These are phyloP conservation scores for Vicugna pacos DNA, from an alignment of 2,113 vertebrate species.

Conservation along the genomic window DNA sequence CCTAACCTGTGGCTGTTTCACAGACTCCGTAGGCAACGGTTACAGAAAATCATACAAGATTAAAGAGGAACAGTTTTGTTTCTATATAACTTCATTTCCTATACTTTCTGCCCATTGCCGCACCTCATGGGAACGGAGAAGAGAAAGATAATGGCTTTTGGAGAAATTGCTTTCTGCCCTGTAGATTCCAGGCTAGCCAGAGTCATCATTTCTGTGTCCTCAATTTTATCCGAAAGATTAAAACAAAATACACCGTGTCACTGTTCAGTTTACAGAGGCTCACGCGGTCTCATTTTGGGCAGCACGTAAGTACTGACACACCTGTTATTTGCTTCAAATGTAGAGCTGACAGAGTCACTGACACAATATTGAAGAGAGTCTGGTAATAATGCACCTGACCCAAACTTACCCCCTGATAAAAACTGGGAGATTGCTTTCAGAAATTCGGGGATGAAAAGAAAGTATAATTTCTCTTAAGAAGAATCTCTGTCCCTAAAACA, in stretches of 20 bases:
- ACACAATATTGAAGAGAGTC: background rate
- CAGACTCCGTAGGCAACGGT: slow-evolving; percentile 80
- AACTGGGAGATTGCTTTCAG: slow-evolving; percentile 23
- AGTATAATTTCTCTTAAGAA: background rate
- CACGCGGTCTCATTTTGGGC: slow-evolving; percentile 56
- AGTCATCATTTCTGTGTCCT: slow-evolving; percentile 60
- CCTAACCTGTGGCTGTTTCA: slow-evolving; percentile 83
- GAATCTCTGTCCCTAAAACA: slow-evolving; percentile 12
- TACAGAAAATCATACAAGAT: slow-evolving; percentile 80
- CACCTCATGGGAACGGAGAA: slow-evolving; percentile 46
- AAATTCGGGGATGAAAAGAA: slow-evolving; percentile 20
- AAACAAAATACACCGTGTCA: background rate
- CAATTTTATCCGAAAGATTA: slow-evolving; percentile 63
- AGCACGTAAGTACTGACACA: slow-evolving; percentile 43
- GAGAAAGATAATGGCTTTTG: slow-evolving; percentile 61
- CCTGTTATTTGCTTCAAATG: slow-evolving; percentile 70
- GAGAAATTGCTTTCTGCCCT: slow-evolving; percentile 9
- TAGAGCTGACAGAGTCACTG: slow-evolving; percentile 57
- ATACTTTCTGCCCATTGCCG: slow-evolving; percentile 74
- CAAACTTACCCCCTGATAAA: slow-evolving; percentile 30
- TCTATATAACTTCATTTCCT: slow-evolving; percentile 76
- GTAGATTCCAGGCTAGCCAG: background rate
- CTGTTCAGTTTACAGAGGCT: slow-evolving; percentile 33
- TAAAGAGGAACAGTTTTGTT: slow-evolving; percentile 78
- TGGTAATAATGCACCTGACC: background rate